Conservation (phyloP, 2,797 vertebrate genomes). For the Okamejei kenojei region DNA sequence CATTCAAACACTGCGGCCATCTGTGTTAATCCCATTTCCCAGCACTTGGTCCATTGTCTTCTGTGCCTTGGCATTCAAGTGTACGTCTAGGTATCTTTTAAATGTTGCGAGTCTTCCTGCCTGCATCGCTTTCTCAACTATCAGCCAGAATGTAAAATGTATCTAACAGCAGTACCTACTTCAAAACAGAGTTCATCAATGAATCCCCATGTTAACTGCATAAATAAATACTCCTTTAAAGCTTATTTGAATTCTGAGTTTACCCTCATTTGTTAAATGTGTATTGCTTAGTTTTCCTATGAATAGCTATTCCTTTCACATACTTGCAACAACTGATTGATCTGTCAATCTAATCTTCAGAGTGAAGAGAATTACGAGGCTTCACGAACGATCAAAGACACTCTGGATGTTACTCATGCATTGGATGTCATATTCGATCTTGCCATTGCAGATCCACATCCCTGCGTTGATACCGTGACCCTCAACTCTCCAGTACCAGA, state of each 20-base stretch:
- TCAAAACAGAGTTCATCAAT: background rate
- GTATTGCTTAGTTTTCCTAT: background rate
- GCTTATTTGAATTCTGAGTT: background rate
- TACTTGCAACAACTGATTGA: background rate
- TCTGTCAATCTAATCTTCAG: background rate
- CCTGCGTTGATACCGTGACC: background rate
- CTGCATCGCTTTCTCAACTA: too few species aligned
- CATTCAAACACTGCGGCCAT: too few species aligned
- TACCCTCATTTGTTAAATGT: background rate
- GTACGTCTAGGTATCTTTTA: too few species aligned
- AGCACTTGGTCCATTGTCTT: too few species aligned
- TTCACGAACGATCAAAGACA: background rate
- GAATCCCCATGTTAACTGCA: background rate
- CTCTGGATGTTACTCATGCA: too few species aligned
- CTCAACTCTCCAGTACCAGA: background rate
- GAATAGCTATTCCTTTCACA: background rate
- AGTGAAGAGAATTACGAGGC: background rate
- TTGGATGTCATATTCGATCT: background rate
- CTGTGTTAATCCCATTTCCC: too few species aligned
- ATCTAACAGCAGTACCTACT: background rate
- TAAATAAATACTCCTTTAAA: background rate
- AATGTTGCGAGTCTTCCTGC: too few species aligned
- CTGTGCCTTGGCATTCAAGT: too few species aligned
- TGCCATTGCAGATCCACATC: background rate
- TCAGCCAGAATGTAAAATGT: too few species aligned